These are phyloP conservation scores for Drosophila busckii DNA, from an alignment of 1,140 invertebrate species.

Conservation along the genomic window DNA sequence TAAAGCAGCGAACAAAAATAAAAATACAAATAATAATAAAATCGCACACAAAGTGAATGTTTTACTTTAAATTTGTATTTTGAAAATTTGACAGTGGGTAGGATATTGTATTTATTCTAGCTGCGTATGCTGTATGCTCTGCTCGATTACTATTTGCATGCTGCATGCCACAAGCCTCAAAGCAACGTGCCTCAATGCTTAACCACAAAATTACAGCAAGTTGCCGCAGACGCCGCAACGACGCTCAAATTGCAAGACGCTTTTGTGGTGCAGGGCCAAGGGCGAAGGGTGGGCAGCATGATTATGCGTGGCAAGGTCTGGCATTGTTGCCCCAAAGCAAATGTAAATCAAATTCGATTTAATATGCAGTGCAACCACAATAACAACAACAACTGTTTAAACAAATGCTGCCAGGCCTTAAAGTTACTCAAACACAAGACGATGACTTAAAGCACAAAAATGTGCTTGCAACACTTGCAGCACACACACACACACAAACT, in stretches of 20 bases:
- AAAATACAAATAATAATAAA: not conserved
- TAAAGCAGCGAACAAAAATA: conserved; percentile 10
- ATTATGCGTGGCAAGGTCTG: conserved; percentile 41
- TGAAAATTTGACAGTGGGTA: conserved; percentile 18
- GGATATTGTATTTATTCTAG: not conserved
- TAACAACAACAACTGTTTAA: too few relatives aligned
- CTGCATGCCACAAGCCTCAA: conserved; percentile 55
- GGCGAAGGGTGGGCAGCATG: too few relatives aligned
- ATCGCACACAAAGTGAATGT: conserved; percentile 9
- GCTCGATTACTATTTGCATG: conserved; percentile 35
- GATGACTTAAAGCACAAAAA: conserved; percentile 27
- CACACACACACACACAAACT: not conserved
- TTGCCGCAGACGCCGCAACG: conserved; percentile 47
- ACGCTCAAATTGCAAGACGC: conserved; percentile 14
- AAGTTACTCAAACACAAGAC: too few relatives aligned
- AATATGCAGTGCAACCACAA: conserved; percentile 64
- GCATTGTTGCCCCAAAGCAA: conserved; percentile 34
- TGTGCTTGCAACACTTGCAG: conserved; percentile 32
- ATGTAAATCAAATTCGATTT: conserved; percentile 72
- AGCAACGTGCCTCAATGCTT: conserved; percentile 65
- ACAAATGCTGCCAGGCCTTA: too few relatives aligned
- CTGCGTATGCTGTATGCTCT: conserved; percentile 41
- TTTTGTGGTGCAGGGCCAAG: too few relatives aligned
- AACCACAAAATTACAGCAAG: conserved; percentile 69
- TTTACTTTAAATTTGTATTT: not conserved